Base-by-base conservation (phyloP, 2,113 vertebrate species). In the Spilogale gracilis region DNA sequence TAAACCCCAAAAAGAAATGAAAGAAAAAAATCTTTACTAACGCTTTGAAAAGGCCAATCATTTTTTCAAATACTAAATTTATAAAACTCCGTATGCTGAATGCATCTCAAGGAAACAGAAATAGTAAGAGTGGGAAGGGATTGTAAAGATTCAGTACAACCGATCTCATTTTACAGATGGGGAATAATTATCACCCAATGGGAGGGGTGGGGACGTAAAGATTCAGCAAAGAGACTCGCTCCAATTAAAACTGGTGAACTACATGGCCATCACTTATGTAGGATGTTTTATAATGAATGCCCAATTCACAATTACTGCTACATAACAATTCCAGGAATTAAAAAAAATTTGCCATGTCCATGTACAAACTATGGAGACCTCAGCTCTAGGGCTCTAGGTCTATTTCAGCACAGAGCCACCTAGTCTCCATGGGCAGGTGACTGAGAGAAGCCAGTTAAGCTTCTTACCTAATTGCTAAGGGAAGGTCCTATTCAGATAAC, bases 21-120 rank as follows among this genome's bases (percentile, higher is more conserved):
- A 48, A 45, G 25, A n/a, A 43, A 67, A 71, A 81, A 67, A 69
- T 48, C 9, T 79, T 84, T 67, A 73, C 12, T 67, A 69, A 93
- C 60, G 67, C 17, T 89, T 67, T 60, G 45, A 65, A 74, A 87
- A 95, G 2, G 9, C 45, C 58, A 73, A 83, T 1, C 8, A 79
- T 52, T 91, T 96, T 50, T 76, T 76, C 23, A 89, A 85, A 56
- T 61, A 73, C 10, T 50, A 50, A 78, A 65, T 78, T 95, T 89
- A n/a, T 45, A 96, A 52, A 74, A 83, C 32, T 94, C 61, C 9
- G 21, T 16, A 50, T 30, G 12, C 27, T 82, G 12, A 90, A 76
- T 45, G 67, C 38, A 67, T 20, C 82, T 65, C 58, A 20, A 20
- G n/a, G 79, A 86, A 90, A 27, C 3, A 74, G 63, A 32, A 90